Conservation (phyloP, 2,113 vertebrate genomes). For the Porphyrio hochstetteri region DNA sequence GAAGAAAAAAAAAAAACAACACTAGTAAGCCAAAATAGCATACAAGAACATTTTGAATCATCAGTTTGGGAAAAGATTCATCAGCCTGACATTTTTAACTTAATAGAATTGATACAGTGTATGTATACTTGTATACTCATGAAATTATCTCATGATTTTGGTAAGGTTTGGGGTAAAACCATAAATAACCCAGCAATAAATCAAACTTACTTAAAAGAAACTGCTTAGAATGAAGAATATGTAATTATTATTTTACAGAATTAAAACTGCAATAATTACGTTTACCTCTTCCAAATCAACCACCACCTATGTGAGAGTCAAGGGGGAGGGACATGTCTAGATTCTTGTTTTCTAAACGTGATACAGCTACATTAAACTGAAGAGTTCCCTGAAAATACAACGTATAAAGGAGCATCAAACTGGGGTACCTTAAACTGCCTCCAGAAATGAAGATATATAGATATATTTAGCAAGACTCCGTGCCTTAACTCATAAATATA, state of each 20-base stretch:
- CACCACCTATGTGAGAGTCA: accelerated
- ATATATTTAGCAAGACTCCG: neutral
- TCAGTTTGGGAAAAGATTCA: neutral
- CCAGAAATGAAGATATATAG: neutral
- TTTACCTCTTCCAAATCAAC: neutral
- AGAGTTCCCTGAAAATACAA: neutral
- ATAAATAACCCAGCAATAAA: neutral
- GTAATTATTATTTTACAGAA: neutral
- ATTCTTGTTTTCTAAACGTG: neutral
- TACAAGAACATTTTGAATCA: neutral
- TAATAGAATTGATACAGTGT: neutral
- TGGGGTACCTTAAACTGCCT: neutral
- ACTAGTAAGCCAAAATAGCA: constrained; percentile 6
- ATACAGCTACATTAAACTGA: neutral
- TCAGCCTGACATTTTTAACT: neutral
- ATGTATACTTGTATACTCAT: neutral
- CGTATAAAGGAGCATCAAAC: neutral
- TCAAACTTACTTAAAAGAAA: neutral
- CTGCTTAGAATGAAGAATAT: neutral
- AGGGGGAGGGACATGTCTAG: neutral
- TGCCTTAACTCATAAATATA: neutral
- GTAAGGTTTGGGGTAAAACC: neutral
- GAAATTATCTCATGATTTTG: neutral
- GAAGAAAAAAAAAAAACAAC: neutral
- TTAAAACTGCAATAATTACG: neutral